Evolutionary conservation across 2,797 vertebrate genomes (phyloP).

Genomic region (Glossophaga mutica): DNA sequence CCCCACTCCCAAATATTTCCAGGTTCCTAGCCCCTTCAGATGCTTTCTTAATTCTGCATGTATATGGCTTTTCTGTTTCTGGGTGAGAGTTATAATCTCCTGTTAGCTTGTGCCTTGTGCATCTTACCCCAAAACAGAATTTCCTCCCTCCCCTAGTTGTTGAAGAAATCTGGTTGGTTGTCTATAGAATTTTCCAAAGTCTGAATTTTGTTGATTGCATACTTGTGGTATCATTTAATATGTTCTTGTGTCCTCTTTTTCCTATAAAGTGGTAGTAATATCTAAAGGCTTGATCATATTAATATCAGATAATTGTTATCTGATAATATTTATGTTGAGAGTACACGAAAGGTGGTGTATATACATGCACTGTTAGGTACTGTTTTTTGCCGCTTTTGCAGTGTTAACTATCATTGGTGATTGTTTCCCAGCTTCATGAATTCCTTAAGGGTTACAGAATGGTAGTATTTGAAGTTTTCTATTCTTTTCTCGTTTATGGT

Average conservation of each 20-base stretch:
- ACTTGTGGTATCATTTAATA: background rate
- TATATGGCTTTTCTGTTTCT: background rate
- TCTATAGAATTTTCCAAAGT: background rate
- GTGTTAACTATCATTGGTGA: background rate
- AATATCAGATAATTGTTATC: background rate
- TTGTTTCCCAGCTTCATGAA: background rate
- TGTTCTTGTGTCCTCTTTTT: background rate
- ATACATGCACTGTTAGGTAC: background rate
- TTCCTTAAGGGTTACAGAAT: background rate
- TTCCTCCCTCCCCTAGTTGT: background rate
- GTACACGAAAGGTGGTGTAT: background rate
- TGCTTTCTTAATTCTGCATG: background rate
- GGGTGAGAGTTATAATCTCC: background rate
- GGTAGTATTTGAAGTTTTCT: background rate
- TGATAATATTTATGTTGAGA: background rate
- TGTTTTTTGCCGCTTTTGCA: background rate
- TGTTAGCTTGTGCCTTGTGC: background rate
- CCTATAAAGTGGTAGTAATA: background rate
- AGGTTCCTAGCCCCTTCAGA: background rate
- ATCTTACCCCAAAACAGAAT: background rate
- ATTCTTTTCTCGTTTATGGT: background rate
- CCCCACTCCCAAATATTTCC: background rate
- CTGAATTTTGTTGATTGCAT: slow-evolving; percentile 15
- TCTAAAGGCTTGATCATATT: background rate
- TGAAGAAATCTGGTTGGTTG: background rate